Evolutionary conservation across 2,113 vertebrate species (phyloP).

Genomic region (Rhea americana): DNA sequence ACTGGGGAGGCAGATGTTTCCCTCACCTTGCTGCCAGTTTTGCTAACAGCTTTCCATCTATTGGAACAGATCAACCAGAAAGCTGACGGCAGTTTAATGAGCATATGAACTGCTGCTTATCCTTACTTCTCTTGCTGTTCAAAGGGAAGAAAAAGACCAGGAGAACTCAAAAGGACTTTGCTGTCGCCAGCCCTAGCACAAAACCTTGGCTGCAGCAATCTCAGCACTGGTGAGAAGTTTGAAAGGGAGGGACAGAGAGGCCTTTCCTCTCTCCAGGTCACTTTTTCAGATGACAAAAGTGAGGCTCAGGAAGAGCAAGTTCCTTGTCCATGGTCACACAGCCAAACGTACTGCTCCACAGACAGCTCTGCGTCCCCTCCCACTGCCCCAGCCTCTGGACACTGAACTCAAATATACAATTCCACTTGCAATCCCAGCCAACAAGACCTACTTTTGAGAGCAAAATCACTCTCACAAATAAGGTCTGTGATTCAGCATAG

Average conservation of each 20-base stretch:
- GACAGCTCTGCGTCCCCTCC: neutral
- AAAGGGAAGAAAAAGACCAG: neutral
- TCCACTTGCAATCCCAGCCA: neutral
- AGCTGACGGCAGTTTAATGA: neutral
- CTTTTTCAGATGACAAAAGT: neutral
- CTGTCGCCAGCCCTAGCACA: neutral
- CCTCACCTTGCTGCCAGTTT: neutral
- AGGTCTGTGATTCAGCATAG: neutral
- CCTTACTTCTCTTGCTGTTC: rapidly evolving
- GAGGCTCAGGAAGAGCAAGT: neutral
- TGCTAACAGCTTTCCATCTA: neutral
- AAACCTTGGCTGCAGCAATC: too few species aligned
- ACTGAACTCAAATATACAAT: neutral
- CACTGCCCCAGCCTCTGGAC: rapidly evolving
- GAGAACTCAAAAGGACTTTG: too few species aligned
- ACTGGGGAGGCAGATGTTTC: neutral
- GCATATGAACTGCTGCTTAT: neutral
- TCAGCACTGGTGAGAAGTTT: neutral
- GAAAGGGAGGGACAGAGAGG: neutral
- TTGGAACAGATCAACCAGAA: neutral
- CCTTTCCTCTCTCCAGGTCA: neutral
- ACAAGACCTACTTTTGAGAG: rapidly evolving
- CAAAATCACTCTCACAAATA: neutral
- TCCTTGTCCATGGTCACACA: rapidly evolving
- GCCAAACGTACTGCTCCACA: neutral